These are phyloP conservation scores for Danionella dracula DNA, from an alignment of 2,797 vertebrate genomes.

Conservation along the genomic window DNA sequence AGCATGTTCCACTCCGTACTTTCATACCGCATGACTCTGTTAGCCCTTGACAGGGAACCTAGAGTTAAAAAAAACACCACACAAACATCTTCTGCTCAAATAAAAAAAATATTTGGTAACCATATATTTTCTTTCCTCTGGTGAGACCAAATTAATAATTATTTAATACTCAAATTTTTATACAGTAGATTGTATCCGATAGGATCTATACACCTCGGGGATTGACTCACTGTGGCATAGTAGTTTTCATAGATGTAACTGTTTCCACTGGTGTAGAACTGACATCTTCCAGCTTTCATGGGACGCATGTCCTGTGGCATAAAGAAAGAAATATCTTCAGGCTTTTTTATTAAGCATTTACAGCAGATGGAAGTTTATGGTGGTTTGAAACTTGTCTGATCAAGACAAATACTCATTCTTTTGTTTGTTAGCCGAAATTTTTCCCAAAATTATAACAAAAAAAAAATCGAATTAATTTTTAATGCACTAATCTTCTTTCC, in stretches of 20 bases:
- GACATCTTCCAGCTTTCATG: slow-evolving; percentile 63
- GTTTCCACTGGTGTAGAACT: slow-evolving; percentile 66
- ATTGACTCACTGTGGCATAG: slow-evolving; percentile 64
- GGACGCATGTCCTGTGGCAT: slow-evolving; percentile 65
- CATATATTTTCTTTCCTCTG: no score
- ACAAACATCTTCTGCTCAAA: neutral
- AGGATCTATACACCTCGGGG: no score
- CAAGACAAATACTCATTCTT: no score
- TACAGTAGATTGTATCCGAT: no score
- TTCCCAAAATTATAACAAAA: no score
- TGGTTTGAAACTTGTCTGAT: no score
- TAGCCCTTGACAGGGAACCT: slow-evolving; percentile 65
- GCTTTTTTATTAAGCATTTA: neutral
- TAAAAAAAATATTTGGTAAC: no score
- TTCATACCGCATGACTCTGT: slow-evolving; percentile 62
- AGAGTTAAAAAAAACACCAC: neutral
- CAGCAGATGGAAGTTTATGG: neutral
- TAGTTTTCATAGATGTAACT: slow-evolving; percentile 67
- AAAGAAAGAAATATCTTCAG: neutral
- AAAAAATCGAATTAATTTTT: no score
- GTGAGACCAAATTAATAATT: no score
- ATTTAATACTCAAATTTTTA: no score
- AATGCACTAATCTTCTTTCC: no score
- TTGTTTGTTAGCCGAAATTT: no score
- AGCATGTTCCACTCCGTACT: slow-evolving; percentile 67